These are phyloP conservation scores for Lysiphlebus fabarum DNA, from an alignment of 1,140 invertebrate species.

Conservation along the genomic window DNA sequence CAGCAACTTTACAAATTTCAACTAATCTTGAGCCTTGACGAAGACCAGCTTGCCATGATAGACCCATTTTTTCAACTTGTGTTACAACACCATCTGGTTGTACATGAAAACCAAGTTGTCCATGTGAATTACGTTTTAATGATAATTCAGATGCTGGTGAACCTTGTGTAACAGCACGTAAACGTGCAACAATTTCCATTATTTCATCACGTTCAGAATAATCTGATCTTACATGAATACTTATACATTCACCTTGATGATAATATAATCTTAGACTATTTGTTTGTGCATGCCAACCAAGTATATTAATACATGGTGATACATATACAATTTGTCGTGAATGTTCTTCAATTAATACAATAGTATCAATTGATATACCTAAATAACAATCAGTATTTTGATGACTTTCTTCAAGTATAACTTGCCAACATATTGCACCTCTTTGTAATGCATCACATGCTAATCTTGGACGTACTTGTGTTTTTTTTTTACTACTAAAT, in stretches of 20 bases:
- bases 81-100: constrained; percentile 94
- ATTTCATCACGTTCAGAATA: constrained; percentile 72
- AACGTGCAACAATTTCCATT: constrained; percentile 71
- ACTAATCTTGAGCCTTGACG: constrained; percentile 85
- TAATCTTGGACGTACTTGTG: constrained; percentile 63
- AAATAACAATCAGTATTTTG: constrained; percentile 76
- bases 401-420: constrained; percentile 69
- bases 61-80: constrained; percentile 84
- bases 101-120: constrained; percentile 93
- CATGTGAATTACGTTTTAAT: constrained; percentile 73
- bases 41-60: constrained; percentile 86
- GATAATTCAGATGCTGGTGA: constrained; percentile 72
- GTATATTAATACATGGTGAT: constrained; percentile 76
- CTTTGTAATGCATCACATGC: constrained; percentile 65
- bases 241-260: constrained; percentile 83
- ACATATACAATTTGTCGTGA: constrained; percentile 84
- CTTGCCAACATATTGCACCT: constrained; percentile 77
- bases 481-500: constrained; percentile 72
- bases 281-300: constrained; percentile 75
- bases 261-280: constrained; percentile 69
- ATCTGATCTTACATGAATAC: constrained; percentile 65
- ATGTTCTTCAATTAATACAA: constrained; percentile 83
- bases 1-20: constrained; percentile 88
- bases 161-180: constrained; percentile 71
- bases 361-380: constrained; percentile 81